A percentile compares a stretch with the other conserved stretches of the same genome.
Conservation (phyloP, 2,888 invertebrate genomes). For the Gerris lacustris region DNA sequence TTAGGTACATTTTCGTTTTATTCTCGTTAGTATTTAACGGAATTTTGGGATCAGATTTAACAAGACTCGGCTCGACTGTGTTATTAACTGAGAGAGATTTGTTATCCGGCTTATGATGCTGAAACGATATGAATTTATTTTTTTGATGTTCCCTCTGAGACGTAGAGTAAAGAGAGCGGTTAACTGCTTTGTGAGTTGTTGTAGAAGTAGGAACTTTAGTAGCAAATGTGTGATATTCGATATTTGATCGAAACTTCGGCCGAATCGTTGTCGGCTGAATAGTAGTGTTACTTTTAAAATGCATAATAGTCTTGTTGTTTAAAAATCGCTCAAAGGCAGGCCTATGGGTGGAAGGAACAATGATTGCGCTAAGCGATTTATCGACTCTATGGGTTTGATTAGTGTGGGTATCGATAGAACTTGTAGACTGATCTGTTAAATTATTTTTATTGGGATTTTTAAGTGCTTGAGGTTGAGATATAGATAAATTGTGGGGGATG, state of each 20-base stretch:
- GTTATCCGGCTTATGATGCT: neutral
- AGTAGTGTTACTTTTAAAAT: neutral
- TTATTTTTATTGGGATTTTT: neutral
- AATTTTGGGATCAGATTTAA: neutral
- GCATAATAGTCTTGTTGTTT: neutral
- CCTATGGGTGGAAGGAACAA: neutral
- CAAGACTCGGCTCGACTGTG: neutral
- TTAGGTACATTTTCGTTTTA: constrained; percentile 7
- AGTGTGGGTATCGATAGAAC: neutral
- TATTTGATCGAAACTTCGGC: neutral
- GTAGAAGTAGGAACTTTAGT: constrained; percentile 7
- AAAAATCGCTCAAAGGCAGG: neutral
- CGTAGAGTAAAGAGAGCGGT: constrained; percentile 5
- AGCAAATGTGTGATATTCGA: neutral
- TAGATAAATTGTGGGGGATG: neutral
- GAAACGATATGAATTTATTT: constrained; percentile 1
- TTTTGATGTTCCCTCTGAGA: neutral
- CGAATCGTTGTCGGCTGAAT: neutral
- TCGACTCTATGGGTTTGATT: neutral
- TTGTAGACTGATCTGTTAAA: neutral
- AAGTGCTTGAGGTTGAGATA: neutral
- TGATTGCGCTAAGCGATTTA: neutral
- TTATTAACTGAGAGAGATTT: neutral
- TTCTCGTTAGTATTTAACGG: neutral
- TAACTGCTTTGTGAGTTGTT: constrained; percentile 7